phyloP scores from a whole-genome alignment of 1,140 invertebrate genomes.

The Liolophura sinensis region DNA sequence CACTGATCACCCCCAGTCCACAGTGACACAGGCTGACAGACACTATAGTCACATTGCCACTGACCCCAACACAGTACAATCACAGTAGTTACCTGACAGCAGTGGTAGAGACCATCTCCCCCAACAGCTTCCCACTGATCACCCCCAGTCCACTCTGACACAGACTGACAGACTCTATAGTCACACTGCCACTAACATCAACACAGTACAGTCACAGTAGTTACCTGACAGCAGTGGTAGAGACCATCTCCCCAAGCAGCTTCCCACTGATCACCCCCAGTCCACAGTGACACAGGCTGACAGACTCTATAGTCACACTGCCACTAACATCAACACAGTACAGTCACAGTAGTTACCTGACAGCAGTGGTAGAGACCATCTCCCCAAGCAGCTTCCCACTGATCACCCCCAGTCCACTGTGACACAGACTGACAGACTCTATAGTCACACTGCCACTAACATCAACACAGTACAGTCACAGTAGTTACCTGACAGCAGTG shows the following conservation, averaged over 20 bases:
- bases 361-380: slow-evolving; percentile 18
- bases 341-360: slow-evolving; percentile 1
- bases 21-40: slow-evolving; percentile 11
- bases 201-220: slow-evolving; percentile 46
- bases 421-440: not conserved
- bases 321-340: too few species aligned
- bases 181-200: slow-evolving; percentile 45
- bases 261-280: slow-evolving; percentile 15
- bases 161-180: slow-evolving; percentile 50
- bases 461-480: too few species aligned
- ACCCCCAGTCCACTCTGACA: slow-evolving; percentile 44
- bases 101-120: slow-evolving; percentile 48
- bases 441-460: too few species aligned
- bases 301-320: too few species aligned
- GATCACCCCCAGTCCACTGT: slow-evolving; percentile 18
- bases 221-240: slow-evolving; percentile 37
- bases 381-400: slow-evolving; percentile 17
- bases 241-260: slow-evolving; percentile 17
- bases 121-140: slow-evolving; percentile 41
- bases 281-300: slow-evolving; percentile 14
- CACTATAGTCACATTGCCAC: too few species aligned
- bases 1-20: slow-evolving; percentile 15
- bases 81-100: slow-evolving; percentile 35
- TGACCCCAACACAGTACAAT: too few species aligned
- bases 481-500: not conserved